Evolutionary conservation across 2,797 vertebrate genomes (phyloP).

Genomic region (Thunnus albacares): DNA sequence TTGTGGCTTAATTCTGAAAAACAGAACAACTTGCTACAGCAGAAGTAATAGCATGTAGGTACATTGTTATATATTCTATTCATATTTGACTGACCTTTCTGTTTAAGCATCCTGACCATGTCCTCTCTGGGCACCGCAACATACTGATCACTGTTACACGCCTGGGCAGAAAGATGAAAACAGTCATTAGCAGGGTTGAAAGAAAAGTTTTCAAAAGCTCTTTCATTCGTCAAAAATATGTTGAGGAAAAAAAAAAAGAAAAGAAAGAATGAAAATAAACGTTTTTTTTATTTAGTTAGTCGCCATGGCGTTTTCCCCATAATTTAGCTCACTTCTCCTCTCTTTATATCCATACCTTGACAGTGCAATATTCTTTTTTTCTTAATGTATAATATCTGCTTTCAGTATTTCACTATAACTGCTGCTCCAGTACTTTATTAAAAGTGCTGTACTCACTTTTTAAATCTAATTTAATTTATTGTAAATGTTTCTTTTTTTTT

Average conservation of each 20-base stretch:
- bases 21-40: background rate
- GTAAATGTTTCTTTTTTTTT: no score
- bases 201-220: background rate
- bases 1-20: background rate
- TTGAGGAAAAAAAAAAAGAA: background rate
- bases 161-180: slow-evolving; percentile 76
- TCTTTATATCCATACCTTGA: background rate
- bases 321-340: background rate
- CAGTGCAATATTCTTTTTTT: background rate
- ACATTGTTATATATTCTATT: background rate
- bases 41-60: background rate
- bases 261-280: background rate
- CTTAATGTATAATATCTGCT: background rate
- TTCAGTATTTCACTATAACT: background rate
- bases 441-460: no score
- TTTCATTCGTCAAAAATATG: background rate
- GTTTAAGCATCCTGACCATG: slow-evolving; percentile 84
- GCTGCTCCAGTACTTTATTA: background rate
- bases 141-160: slow-evolving; percentile 89
- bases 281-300: background rate
- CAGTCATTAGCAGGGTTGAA: background rate
- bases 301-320: background rate
- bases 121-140: slow-evolving; percentile 85
- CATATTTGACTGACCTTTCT: slow-evolving; percentile 66
- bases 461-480: no score